Base-by-base conservation (phyloP, 2,113 vertebrate genomes). In the Platycercus adscitus region DNA sequence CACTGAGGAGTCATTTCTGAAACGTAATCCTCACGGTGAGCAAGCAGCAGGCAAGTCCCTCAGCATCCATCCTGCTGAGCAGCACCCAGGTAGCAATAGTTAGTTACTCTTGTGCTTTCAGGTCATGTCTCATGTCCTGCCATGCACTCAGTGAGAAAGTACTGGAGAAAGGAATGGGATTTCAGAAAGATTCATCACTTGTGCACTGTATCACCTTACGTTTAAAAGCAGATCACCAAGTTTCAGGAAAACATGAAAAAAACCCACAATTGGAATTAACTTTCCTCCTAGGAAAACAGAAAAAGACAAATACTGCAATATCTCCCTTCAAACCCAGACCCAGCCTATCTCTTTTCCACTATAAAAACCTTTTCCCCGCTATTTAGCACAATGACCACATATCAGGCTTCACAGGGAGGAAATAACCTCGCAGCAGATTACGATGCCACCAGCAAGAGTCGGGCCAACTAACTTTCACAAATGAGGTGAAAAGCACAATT, bases 61-160 rank as follows among this genome's bases (percentile, higher is more conserved):
- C 35, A 35, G 56, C 50, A 86, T 52, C 71, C 2, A 2, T 44
- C 49, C n/a, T 11, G 44, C 49, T 55, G 70, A 31, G 86, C 41
- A 1, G 1, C 2, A 35, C 49, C 5, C 78, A 47, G 35, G 39
- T 7, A 78, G 66, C 20, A 68, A 17, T 11, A 1, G 0, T 16
- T 13, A 24, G 0, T 15, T 13, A 24, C 28, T 46, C 56, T 41
- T 18, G 10, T 29, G 19, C 82, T 44, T 61, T 4, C 64, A 28
- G n/a, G 17, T 53, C 10, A 46, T 24, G 61, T 33, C 70, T 66
- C 37, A 56, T 7, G 29, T 65, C 65, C 70, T 9, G 1, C 79
- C 50, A 66, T 4, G 9, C 29, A 39, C 46, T 53, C 1, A 0
- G 37, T 1, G 13, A 33, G 13, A 73, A 87, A 84, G 58, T 76